phyloP scores from a whole-genome alignment of 2,888 invertebrate genomes.

The Drosophila cyrtoloma region DNA sequence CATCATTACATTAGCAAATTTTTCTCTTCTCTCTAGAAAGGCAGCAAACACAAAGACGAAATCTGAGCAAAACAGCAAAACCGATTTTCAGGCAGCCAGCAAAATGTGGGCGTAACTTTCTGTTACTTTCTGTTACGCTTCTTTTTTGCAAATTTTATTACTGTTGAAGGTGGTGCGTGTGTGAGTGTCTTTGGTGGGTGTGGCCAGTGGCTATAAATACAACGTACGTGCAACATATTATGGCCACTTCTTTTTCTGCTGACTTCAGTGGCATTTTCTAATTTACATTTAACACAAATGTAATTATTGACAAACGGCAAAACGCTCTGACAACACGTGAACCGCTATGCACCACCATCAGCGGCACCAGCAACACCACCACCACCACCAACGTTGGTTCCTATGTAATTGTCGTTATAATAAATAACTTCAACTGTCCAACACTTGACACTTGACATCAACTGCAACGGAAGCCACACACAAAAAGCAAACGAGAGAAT shows the following conservation, averaged over 20 bases:
- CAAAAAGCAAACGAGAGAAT: conserved; percentile 39
- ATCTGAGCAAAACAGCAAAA: conserved; percentile 26
- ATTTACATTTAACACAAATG: conserved; percentile 78
- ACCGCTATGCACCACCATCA: conserved; percentile 25
- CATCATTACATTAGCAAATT: conserved; percentile 81
- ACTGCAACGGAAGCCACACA: conserved; percentile 73
- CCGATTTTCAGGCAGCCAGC: conserved; percentile 39
- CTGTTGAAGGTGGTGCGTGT: conserved; percentile 17
- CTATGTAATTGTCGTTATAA: conserved; percentile 81
- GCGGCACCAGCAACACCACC: conserved; percentile 16
- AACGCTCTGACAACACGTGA: conserved; percentile 55
- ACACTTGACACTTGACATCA: conserved; percentile 83
- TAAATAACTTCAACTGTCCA: conserved; percentile 84
- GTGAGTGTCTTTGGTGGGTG: conserved; percentile 42
- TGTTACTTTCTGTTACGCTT: not conserved
- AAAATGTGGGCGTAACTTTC: conserved; percentile 44
- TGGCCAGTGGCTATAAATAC: conserved; percentile 37
- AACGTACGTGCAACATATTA: conserved; percentile 46
- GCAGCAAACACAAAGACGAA: conserved; percentile 36
- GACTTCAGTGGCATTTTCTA: conserved; percentile 69
- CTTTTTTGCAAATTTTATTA: conserved; percentile 44
- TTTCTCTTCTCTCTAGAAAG: conserved; percentile 8
- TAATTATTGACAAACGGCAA: conserved; percentile 72
- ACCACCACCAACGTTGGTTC: conserved; percentile 18
- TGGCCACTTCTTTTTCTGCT: conserved; percentile 46